phyloP scores from a whole-genome alignment of 2,113 vertebrate genomes.

The Piaya cayana region DNA sequence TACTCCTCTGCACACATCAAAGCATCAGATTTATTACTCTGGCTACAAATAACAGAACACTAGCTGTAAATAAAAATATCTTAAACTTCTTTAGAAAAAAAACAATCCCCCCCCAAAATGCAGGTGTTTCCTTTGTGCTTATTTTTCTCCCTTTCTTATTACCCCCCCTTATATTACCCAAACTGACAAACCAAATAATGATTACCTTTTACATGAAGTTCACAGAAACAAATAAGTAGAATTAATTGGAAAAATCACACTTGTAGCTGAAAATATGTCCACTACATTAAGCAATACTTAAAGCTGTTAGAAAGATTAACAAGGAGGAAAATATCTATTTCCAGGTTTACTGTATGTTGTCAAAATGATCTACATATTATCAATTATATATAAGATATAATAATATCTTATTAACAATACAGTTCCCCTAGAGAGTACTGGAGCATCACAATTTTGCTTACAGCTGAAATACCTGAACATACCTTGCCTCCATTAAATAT shows the following conservation, averaged over 20 bases:
- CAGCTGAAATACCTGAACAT: background rate
- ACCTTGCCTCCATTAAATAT: background rate
- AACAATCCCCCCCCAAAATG: background rate
- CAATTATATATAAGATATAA: background rate
- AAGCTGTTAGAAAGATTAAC: background rate
- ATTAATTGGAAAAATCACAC: background rate
- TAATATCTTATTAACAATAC: background rate
- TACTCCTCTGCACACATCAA: conserved; percentile 64
- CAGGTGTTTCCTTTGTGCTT: conserved; percentile 22
- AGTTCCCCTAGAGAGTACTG: background rate
- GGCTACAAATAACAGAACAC: conserved; percentile 54
- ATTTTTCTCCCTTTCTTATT: background rate
- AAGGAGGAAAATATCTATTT: background rate
- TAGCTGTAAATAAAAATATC: conserved; percentile 58
- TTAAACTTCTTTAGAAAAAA: background rate
- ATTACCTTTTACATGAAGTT: background rate
- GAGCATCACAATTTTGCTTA: background rate
- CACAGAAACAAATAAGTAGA: background rate
- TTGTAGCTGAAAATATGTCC: background rate
- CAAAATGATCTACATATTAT: background rate
- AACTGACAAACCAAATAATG: background rate
- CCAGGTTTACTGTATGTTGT: background rate
- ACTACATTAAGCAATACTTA: background rate
- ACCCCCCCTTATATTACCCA: background rate
- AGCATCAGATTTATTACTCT: conserved; percentile 60